Base-by-base conservation (phyloP, 2,888 invertebrate species). In the Congeria kusceri region DNA sequence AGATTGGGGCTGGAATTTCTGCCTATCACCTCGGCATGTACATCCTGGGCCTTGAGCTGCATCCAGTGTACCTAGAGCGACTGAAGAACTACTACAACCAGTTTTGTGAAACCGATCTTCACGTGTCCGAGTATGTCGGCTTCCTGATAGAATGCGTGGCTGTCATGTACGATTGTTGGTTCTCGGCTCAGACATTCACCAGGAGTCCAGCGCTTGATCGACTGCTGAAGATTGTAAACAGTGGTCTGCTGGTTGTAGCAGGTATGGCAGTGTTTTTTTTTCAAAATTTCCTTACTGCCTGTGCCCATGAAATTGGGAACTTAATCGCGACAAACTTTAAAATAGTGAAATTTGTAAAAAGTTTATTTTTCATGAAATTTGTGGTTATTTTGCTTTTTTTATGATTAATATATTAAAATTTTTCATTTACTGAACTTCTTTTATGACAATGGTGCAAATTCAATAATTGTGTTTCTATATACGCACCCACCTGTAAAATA, bases 61-160 rank as follows among this genome's bases (percentile, higher is more conserved):
- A 87, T 63, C 71, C 77, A 5, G 57, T 72, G 4, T 86, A 85
- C 61, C 76, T 72, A 23, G 76, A 62, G 32, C 63, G 76, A 28
- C 59, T 86, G 15, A 62, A 72, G 15, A 75, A 81, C n/a, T 83
- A 84, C 39, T 80, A 67, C 64, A 72, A 66, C 25, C 65, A 63
- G 49, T 67, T 64, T 5, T 90, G 90, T 73, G 58, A 56, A 13
- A 75, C 88, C 5, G 88, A 88, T 69, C 78, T 90, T 15, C 81
- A 78, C 32, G 84, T 88, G 29, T 68, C 88, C 3, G 64, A 83
- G 4, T 49, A 78, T 32, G 59, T 80, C 1, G 90, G 90, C 0
- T 89, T 87, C 59, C 27, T 84, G 15, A 63, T 90, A 0, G 90
- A 90, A 73, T 83, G 86, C 61, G 44, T 61, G 28, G 88, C 84